Conservation (phyloP, 2,113 vertebrate genomes). For the Leiothrix lutea region DNA sequence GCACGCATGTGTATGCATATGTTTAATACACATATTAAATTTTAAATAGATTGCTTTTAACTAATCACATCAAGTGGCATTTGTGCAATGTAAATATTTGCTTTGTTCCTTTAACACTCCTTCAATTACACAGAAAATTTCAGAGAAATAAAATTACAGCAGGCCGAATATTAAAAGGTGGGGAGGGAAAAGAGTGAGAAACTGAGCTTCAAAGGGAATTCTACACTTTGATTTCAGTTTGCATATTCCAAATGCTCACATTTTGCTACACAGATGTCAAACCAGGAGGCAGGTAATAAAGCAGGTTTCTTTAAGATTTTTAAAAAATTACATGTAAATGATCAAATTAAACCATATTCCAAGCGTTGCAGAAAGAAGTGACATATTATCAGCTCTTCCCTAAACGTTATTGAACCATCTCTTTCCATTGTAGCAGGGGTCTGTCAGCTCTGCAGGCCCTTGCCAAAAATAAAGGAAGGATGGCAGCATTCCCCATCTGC, state of each 20-base stretch:
- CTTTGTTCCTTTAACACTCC: slow-evolving; percentile 47
- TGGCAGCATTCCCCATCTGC: slow-evolving; percentile 62
- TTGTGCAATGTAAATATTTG: slow-evolving; percentile 54
- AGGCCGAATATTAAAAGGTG: slow-evolving; percentile 5
- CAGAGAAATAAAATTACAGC: slow-evolving; percentile 30
- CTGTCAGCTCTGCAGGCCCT: neutral
- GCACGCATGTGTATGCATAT: neutral
- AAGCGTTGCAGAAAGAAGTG: slow-evolving; percentile 10
- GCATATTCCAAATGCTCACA: neutral
- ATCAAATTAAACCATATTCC: slow-evolving; percentile 15
- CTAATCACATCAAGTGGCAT: slow-evolving; percentile 51
- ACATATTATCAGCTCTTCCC: neutral
- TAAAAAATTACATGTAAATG: neutral
- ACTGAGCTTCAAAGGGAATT: slow-evolving; percentile 3
- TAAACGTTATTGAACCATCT: slow-evolving; percentile 6
- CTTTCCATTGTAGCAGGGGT: neutral
- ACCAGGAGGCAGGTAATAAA: slow-evolving; percentile 4
- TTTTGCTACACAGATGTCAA: slow-evolving; percentile 51
- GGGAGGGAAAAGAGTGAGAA: neutral
- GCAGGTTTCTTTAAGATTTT: neutral
- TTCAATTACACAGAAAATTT: slow-evolving; percentile 42
- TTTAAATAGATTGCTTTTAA: slow-evolving; percentile 41
- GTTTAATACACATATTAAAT: slow-evolving; percentile 4
- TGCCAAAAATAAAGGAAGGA: slow-evolving; percentile 47
- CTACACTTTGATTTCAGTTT: slow-evolving; percentile 18